phyloP scores from a whole-genome alignment of 2,888 invertebrate genomes.

The Drosophila suboccidentalis region DNA sequence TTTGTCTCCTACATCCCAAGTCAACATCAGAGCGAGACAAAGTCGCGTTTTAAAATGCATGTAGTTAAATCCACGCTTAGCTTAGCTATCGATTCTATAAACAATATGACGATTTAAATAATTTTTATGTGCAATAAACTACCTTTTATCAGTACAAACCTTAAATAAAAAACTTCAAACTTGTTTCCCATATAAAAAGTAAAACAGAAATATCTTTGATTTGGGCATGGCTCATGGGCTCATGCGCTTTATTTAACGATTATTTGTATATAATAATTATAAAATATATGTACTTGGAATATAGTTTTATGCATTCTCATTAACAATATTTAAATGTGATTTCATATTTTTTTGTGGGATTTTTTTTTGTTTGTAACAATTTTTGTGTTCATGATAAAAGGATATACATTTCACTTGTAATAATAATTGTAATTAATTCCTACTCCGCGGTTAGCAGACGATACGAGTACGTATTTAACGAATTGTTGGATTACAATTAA shows the following conservation, averaged over 20 bases:
- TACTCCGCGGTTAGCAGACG: conserved; percentile 6
- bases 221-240: conserved; percentile 49
- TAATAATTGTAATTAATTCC: conserved; percentile 33
- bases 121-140: conserved; percentile 23
- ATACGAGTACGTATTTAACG: conserved; percentile 16
- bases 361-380: conserved; percentile 50
- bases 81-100: neutral
- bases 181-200: neutral
- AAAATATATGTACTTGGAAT: conserved; percentile 47
- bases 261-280: conserved; percentile 38
- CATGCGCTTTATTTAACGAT: conserved; percentile 66
- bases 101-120: neutral
- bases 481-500: conserved; percentile 55
- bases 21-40: neutral
- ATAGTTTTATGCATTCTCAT: conserved; percentile 49
- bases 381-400: conserved; percentile 49
- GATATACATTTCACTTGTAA: conserved; percentile 29
- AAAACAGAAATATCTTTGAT: conserved; percentile 29
- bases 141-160: neutral
- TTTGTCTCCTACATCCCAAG: neutral
- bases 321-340: conserved; percentile 44
- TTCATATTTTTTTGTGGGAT: conserved; percentile 23
- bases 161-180: conserved; percentile 6
- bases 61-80: neutral
- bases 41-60: neutral